Evolutionary conservation across 2,888 invertebrate species (phyloP), one percentile per base, ranked within the genome.

Genomic region (Epistrophella euchroma): DNA sequence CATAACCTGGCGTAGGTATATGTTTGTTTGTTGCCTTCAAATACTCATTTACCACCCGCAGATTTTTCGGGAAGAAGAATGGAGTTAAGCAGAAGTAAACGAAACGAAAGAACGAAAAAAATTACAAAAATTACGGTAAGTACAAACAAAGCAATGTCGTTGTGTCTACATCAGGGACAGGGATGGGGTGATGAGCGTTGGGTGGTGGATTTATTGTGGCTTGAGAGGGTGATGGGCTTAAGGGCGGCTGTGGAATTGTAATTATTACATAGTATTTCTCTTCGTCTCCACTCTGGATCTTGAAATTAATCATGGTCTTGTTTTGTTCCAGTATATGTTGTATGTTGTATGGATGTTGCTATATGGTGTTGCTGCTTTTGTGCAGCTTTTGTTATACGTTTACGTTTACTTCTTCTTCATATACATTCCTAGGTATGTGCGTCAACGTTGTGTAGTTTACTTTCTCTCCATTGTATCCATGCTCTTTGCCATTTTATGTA

Each of bases 251-350:
- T 64, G 86, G 86, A 86, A 74, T 86, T 82, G 86, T 86, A 86
- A 86, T 86, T 86, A 86, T 86, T 86, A 86, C 86, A 86, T 82
- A 81, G 86, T 86, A 86, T 86, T 86, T 82, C 86, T 86, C 86
- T 86, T 74, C 86, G 86, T 86, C 86, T 86, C 78, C 71, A 58
- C 77, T 77, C 52, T 86, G 77, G 77, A 82, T 81, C 81, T 78
- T 82, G 77, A 82, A 74, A 82, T 86, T 78, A 86, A 86, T 86
- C 86, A 86, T 71, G 77, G 77, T 71, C 77, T 81, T 70, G 86
- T 81, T 68, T 68, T 86, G 75, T 81, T 86, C 64, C 68, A 73
- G 70, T 73, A 25, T 25, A 37, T 25, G 50, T n/a, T 68, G n/a
- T 74, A 9, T 66, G 50, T 43, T 50, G 37, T 50, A 22, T 68